Evolutionary conservation across 2,888 invertebrate genomes (phyloP).

Genomic region (Allophyes oxyacanthae): DNA sequence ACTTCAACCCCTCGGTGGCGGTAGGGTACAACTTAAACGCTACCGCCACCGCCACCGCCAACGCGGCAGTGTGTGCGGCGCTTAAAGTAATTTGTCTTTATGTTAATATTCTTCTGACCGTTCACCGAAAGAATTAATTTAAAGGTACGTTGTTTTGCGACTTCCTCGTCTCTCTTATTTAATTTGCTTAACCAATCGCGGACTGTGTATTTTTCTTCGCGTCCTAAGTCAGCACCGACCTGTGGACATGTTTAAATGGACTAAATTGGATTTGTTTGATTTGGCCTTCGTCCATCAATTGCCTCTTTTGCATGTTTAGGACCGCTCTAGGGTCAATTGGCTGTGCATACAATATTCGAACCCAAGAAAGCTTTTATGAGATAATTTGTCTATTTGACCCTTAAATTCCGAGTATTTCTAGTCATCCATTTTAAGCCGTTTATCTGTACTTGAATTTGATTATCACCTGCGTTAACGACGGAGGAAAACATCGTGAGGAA

Average conservation of each 20-base stretch:
- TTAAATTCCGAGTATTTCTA: no score
- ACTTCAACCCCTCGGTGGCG: no score
- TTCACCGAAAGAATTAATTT: conserved; percentile 16
- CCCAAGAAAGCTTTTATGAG: no score
- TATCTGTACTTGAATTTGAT: no score
- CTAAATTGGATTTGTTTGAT: conserved; percentile 28
- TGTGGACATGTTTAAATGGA: conserved; percentile 13
- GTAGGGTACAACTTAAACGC: no score
- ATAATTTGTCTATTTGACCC: no score
- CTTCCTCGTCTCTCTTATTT: conserved; percentile 20
- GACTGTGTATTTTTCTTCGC: conserved; percentile 26
- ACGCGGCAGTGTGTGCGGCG: no score
- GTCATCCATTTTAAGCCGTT: no score
- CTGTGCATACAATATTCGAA: no score
- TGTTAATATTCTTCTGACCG: conserved; percentile 16
- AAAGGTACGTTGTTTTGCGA: conserved; percentile 16
- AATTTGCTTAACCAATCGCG: conserved; percentile 18
- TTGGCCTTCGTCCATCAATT: conserved; percentile 2
- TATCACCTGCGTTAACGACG: no score
- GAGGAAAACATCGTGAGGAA: no score
- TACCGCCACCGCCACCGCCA: no score
- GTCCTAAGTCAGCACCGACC: conserved; percentile 36
- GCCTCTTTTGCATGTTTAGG: background rate
- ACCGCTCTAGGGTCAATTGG: background rate
- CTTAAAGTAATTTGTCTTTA: conserved; percentile 6